Base-by-base conservation (phyloP, 2,797 vertebrate species). In the Betta splendens region DNA sequence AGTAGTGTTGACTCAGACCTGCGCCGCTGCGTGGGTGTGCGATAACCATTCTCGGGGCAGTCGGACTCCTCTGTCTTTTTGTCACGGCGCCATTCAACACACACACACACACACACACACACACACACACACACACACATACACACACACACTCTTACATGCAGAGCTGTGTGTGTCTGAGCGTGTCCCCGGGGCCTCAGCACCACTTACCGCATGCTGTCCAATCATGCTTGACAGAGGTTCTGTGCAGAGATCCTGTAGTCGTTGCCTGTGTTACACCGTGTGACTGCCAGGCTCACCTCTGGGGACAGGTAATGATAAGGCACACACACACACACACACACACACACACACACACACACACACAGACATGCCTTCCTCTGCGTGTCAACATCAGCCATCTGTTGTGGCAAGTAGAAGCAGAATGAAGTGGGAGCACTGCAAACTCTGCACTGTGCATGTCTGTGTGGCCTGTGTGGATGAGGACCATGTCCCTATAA, bases 161-260 rank as follows among this genome's bases (percentile, higher is more conserved):
- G 43, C 64, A 69, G 60, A 62, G 28, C 33, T 50, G 32, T 36
- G 36, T 50, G 7, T 29, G 21, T 49, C 5, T 44, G 16, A 11
- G 28, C 9, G 29, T 10, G 0, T 64, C 77, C 67, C 70, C 9
- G 32, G 62, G 68, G 80, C 55, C 48, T 43, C 35, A 9, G 76
- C 72, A 69, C 68, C 72, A 85, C 82, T 86, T 81, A 80, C 61
- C 77, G 74, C 80, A 78, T 62, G 74, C 79, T 83, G 82, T 81
- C 77, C 85, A 71, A 76, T 86, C 80, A 80, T 67, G 85, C 81
- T 81, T 87, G 82, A 87, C 82, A 83, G 81, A 68, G 65, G 69
- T 79, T 83, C 64, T 69, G 60, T 68, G 75, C 75, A 77, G 75
- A 74, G 70, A 76, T 79, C 39, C 60, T 85, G 83, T 77, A 82